Percentiles rank a stretch among this genome's conserved stretches.
Evolutionary conservation across 2,888 invertebrate genomes (phyloP).

Genomic region (Drosophila borborema): DNA sequence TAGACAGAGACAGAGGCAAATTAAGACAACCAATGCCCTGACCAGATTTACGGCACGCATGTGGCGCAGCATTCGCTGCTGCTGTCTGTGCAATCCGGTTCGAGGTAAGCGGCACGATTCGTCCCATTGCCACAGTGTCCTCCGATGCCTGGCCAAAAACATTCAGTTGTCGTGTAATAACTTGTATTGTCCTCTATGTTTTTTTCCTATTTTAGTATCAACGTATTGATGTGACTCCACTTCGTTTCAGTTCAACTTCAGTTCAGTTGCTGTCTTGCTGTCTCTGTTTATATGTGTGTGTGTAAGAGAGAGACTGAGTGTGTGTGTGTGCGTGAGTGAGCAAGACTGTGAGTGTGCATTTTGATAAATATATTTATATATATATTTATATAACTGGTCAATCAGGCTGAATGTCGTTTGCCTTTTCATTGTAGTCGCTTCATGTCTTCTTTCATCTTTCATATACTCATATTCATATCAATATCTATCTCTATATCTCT

Average conservation of each 20-base stretch:
- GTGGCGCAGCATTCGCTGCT: slow-evolving; percentile 37
- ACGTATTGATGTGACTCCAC: slow-evolving; percentile 18
- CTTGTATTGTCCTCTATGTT: slow-evolving; percentile 17
- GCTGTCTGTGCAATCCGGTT: slow-evolving; percentile 52
- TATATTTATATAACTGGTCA: neutral
- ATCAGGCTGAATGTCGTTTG: slow-evolving; percentile 1
- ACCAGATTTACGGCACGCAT: slow-evolving; percentile 33
- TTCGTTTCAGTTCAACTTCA: slow-evolving; percentile 20
- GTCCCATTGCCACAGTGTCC: slow-evolving; percentile 21
- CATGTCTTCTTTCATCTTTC: slow-evolving; percentile 1
- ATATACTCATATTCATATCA: neutral
- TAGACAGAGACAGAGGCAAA: slow-evolving; percentile 15
- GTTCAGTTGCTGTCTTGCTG: slow-evolving; percentile 27
- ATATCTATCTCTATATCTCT: neutral
- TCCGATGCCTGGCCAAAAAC: slow-evolving; percentile 31
- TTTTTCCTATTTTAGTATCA: slow-evolving; percentile 16
- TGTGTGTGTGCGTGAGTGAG: neutral
- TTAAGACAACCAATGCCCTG: slow-evolving; percentile 30
- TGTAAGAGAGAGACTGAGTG: neutral
- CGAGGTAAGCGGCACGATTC: slow-evolving; percentile 51
- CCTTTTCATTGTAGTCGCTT: slow-evolving; percentile 8
- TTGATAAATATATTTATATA: slow-evolving; percentile 1
- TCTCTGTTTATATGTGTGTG: neutral
- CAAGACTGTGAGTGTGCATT: neutral
- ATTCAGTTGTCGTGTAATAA: slow-evolving; percentile 16